These are phyloP conservation scores for Loxodonta africana DNA, from an alignment of 2,113 vertebrate species.

Conservation along the genomic window DNA sequence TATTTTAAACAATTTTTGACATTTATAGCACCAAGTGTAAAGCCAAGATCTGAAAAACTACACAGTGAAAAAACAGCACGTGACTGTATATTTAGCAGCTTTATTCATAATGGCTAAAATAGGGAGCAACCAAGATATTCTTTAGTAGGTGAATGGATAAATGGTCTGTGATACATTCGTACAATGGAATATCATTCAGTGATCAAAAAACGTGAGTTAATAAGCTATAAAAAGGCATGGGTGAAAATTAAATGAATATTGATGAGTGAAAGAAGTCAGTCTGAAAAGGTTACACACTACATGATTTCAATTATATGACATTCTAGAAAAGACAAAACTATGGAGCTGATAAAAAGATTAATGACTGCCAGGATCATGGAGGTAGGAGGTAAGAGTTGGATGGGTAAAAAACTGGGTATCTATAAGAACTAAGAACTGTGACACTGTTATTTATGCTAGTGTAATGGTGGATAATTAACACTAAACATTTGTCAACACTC, in stretches of 20 bases:
- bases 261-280: neutral
- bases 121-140: neutral
- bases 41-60: neutral
- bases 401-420: neutral
- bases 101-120: neutral
- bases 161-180: neutral
- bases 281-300: neutral
- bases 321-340: neutral
- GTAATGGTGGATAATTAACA: neutral
- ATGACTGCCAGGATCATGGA: neutral
- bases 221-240: neutral
- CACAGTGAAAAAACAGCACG: neutral
- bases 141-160: neutral
- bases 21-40: neutral
- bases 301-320: neutral
- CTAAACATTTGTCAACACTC: neutral
- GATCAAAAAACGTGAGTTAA: neutral
- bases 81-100: neutral
- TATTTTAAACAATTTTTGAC: neutral
- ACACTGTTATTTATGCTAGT: neutral
- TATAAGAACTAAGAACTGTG: neutral
- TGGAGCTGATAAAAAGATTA: neutral
- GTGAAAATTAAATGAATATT: neutral
- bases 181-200: neutral
- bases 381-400: neutral